A percentile compares a stretch with the other conserved stretches of the same genome.
Evolutionary conservation across 2,888 invertebrate species (phyloP).

Genomic region (Drosophila fungiperda): DNA sequence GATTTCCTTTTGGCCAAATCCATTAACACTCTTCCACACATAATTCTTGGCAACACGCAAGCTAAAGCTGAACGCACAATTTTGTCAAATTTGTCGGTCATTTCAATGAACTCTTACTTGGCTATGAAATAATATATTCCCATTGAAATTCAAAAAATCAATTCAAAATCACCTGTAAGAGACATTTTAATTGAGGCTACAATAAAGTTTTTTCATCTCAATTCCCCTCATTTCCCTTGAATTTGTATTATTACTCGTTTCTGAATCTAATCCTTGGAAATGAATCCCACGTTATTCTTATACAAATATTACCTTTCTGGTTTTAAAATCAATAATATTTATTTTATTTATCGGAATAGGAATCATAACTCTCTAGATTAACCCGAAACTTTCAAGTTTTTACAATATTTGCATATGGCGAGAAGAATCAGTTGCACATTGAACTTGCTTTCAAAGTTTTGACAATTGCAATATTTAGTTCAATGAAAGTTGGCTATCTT

Average conservation of each 20-base stretch:
- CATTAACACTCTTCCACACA: constrained; percentile 50
- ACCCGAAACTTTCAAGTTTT: constrained; percentile 24
- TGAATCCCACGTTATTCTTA: neutral
- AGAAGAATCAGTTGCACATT: constrained; percentile 37
- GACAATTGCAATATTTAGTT: constrained; percentile 70
- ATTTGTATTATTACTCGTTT: neutral
- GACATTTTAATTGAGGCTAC: neutral
- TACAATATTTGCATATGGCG: constrained; percentile 21
- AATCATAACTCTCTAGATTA: constrained; percentile 14
- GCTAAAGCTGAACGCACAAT: constrained; percentile 14
- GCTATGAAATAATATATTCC: neutral
- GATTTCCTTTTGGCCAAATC: constrained; percentile 45
- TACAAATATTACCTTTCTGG: neutral
- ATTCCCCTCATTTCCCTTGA: no score
- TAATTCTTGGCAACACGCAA: constrained; percentile 17
- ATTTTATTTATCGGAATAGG: neutral
- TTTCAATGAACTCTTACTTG: neutral
- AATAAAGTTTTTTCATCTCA: neutral
- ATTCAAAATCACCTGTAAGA: neutral
- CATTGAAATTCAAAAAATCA: neutral
- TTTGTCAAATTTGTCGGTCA: constrained; percentile 3
- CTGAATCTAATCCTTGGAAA: neutral
- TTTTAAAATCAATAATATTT: neutral
- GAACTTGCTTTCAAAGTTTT: constrained; percentile 54
- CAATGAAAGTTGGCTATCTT: constrained; percentile 53